Percentiles rank a stretch among this genome's conserved stretches.
Conservation (phyloP, 2,113 vertebrate genomes). For the Camelus bactrianus region DNA sequence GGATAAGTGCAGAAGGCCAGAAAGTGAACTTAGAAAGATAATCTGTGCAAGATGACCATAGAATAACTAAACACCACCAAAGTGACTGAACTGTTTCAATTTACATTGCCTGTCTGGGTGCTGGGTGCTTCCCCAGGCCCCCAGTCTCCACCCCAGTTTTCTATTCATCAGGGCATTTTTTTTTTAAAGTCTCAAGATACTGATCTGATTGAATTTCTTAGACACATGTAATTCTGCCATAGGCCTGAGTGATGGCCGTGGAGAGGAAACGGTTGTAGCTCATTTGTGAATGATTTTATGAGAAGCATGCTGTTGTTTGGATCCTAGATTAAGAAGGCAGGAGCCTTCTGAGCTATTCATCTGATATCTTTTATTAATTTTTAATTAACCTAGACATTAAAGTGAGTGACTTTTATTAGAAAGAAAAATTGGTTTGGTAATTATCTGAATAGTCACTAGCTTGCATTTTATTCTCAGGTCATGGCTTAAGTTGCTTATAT, state of each 20-base stretch:
- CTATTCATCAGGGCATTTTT: background rate
- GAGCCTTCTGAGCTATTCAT: slow-evolving; percentile 43
- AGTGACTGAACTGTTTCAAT: slow-evolving; percentile 27
- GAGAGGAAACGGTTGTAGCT: background rate
- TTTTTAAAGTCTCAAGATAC: background rate
- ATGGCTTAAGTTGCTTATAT: slow-evolving; percentile 54
- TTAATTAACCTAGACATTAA: slow-evolving; percentile 77
- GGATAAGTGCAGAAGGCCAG: background rate
- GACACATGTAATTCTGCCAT: slow-evolving; percentile 1
- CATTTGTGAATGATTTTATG: slow-evolving; percentile 35
- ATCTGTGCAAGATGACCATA: slow-evolving; percentile 33
- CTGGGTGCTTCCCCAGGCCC: background rate
- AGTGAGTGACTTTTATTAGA: slow-evolving; percentile 62
- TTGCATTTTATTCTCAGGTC: slow-evolving; percentile 61
- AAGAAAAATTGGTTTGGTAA: slow-evolving; percentile 68
- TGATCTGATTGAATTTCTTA: slow-evolving; percentile 28
- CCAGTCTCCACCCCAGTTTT: background rate
- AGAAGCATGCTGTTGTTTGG: slow-evolving; percentile 14
- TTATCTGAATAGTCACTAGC: slow-evolving; percentile 56
- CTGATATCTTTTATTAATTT: slow-evolving; percentile 73
- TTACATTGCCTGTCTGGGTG: background rate
- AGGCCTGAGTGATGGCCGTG: background rate
- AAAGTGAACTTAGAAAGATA: slow-evolving; percentile 35
- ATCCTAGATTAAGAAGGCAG: slow-evolving; percentile 57
- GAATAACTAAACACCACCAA: slow-evolving; percentile 45